Conservation (phyloP, 2,797 vertebrate genomes). For the Phoxinus dragarum region DNA sequence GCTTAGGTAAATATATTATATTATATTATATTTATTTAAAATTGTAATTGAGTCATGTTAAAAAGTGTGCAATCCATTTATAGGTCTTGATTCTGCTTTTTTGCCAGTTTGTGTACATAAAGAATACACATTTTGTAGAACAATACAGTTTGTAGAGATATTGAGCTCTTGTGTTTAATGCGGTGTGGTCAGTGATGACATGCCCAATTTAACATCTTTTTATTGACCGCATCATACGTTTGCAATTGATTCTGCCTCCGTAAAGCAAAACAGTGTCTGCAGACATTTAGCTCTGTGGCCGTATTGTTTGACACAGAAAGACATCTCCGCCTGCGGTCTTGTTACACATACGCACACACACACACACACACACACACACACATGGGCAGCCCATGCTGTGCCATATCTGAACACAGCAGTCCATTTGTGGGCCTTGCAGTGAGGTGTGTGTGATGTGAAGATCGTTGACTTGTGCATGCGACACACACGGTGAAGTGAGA, state of each 20-base stretch:
- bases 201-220: background rate
- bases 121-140: background rate
- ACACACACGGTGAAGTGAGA: slow-evolving; percentile 33
- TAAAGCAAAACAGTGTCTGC: slow-evolving; percentile 16
- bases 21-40: background rate
- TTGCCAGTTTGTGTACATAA: slow-evolving; percentile 9
- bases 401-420: slow-evolving; percentile 45
- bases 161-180: slow-evolving; percentile 6
- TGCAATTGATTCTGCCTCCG: slow-evolving; percentile 4
- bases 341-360: slow-evolving; percentile 2
- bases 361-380: background rate
- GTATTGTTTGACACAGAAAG: slow-evolving; percentile 35
- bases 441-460: slow-evolving; percentile 37
- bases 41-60: background rate
- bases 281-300: slow-evolving; percentile 11
- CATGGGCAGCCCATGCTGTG: slow-evolving; percentile 39
- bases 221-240: background rate
- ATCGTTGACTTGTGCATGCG: slow-evolving; percentile 22
- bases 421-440: slow-evolving; percentile 32
- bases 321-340: slow-evolving; percentile 38
- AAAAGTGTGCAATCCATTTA: background rate
- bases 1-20: background rate
- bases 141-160: background rate
- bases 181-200: slow-evolving; percentile 14
- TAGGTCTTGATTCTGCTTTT: background rate